Evolutionary conservation across 2,888 invertebrate genomes (phyloP), one percentile per base, ranked within the genome.

Genomic region (Theretra japonica): DNA sequence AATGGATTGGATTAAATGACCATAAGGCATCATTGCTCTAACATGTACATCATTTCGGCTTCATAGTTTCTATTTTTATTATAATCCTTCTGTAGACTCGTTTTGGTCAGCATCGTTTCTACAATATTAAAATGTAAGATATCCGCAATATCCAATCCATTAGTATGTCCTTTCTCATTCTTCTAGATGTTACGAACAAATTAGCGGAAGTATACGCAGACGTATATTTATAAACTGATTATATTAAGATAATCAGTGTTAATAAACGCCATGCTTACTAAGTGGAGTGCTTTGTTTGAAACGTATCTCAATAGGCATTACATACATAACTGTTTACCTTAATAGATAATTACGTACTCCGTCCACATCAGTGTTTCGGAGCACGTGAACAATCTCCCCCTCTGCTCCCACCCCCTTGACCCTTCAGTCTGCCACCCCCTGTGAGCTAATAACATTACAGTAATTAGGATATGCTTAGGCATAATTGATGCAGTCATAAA

Each of bases 401-500:
- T 80, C 62, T 8, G 11, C 11, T 23, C 53, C 62, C 28, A 30
- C 81, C 80, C 85, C 86, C 82, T 81, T 83, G 83, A 86, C 86
- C 85, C 79, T 77, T 78, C 75, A 90, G 53, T 56, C 88, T 82
- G 73, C 82, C 79, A 79, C 84, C 88, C 86, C 89, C 90, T 88
- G 83, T 83, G 76, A 80, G 85, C 89, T 91, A 91, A 93, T 90
- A 86, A 92, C 91, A 93, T 94, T 93, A 93, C 88, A 84, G 91
- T 93, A 93, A 94, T 93, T 92, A 93, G 92, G 92, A 93, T 92
- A 92, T 93, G 92, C 92, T 92, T 88, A 86, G 87, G 89, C 91
- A 93, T 93, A 93, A 94, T 93, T 91, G 90, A 92, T 93, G 90
- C 86, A 90, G 89, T 88, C 88, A 88, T 92, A 90, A 91, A 89